Percentiles rank a stretch among this genome's conserved stretches.
phyloP scores from a whole-genome alignment of 2,113 vertebrate genomes.

The Carassius carassius region DNA sequence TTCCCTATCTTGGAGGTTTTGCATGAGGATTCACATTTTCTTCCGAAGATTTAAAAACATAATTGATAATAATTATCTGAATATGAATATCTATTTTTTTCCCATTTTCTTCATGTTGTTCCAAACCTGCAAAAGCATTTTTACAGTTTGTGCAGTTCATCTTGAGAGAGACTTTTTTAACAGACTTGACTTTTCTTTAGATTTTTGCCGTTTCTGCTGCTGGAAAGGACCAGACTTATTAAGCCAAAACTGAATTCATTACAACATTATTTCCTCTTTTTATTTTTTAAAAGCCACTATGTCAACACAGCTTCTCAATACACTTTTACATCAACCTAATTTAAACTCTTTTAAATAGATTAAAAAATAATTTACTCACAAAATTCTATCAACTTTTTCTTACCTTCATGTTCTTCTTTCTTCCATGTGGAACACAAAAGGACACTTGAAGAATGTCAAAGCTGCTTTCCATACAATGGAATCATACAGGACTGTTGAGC shows the following conservation, averaged over 20 bases:
- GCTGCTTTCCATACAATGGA: neutral
- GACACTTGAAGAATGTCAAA: neutral
- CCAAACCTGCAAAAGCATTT: neutral
- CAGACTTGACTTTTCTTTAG: neutral
- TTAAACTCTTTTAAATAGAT: neutral
- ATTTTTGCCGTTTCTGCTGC: neutral
- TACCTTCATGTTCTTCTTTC: neutral
- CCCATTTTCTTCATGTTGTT: neutral
- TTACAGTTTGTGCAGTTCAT: neutral
- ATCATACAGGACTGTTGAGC: neutral
- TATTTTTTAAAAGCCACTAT: neutral
- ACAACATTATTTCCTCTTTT: neutral
- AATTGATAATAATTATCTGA: neutral
- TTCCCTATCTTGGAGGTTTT: neutral
- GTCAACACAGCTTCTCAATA: neutral
- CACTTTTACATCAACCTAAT: neutral
- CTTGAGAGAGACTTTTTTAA: neutral
- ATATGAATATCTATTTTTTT: neutral
- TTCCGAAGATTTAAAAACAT: neutral
- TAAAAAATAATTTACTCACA: neutral
- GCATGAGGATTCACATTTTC: neutral
- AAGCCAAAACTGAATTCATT: neutral
- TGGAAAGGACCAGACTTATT: neutral
- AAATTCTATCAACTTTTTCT: neutral
- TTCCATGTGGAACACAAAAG: neutral